A percentile compares a stretch with the other conserved stretches of the same genome.
Evolutionary conservation across 1,140 invertebrate genomes (phyloP).

Genomic region (Apis florea): DNA sequence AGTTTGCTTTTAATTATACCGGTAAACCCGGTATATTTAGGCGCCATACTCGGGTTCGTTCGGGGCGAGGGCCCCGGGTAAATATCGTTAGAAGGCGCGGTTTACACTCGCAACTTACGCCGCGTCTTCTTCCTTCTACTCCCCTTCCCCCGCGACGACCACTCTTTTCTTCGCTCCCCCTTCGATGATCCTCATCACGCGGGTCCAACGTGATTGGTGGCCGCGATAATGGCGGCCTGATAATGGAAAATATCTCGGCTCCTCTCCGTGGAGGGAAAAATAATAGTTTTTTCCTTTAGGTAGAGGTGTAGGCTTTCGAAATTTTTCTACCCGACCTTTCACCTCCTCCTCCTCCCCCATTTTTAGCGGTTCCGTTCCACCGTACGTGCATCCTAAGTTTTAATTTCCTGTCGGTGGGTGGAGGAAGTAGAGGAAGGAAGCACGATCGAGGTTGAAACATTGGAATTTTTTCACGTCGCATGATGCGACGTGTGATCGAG

Average conservation of each 20-base stretch:
- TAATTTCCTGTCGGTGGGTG: slow-evolving; percentile 21
- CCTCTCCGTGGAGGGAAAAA: neutral
- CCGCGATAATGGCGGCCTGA: neutral
- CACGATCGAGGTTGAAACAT: neutral
- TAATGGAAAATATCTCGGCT: neutral
- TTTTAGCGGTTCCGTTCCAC: too few relatives aligned
- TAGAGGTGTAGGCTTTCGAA: neutral
- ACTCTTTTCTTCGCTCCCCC: neutral
- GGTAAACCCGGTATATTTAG: slow-evolving; percentile 38
- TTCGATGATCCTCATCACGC: neutral
- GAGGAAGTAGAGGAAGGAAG: too few relatives aligned
- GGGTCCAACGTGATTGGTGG: too few relatives aligned
- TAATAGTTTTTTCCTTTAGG: neutral
- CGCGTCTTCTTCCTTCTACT: too few relatives aligned
- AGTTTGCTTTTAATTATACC: slow-evolving; percentile 60
- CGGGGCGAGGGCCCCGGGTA: neutral
- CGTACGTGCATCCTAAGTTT: neutral
- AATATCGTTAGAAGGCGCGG: slow-evolving; percentile 44
- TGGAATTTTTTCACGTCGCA: neutral
- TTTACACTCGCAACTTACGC: slow-evolving; percentile 15
- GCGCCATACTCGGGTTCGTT: slow-evolving; percentile 18
- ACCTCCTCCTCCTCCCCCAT: too few relatives aligned
- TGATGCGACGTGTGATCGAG: neutral
- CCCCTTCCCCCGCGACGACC: too few relatives aligned
- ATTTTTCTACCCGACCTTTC: neutral